These are phyloP conservation scores for Gallirallus australis DNA, from an alignment of 2,797 vertebrate genomes.

Conservation along the genomic window DNA sequence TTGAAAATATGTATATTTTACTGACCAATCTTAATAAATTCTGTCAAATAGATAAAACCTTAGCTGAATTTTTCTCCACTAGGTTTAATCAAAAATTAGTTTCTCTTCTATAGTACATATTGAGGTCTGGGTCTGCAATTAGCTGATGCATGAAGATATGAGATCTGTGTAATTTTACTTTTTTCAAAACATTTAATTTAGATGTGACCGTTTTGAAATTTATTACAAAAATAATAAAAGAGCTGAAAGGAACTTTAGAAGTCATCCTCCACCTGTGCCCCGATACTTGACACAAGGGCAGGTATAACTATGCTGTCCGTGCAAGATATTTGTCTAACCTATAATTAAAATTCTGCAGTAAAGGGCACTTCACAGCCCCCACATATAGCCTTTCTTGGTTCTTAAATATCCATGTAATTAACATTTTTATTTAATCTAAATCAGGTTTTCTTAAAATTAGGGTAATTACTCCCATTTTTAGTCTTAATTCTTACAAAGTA, in stretches of 20 bases:
- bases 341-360: neutral
- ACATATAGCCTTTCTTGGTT: neutral
- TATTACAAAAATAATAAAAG: neutral
- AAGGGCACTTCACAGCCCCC: neutral
- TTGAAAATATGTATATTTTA: neutral
- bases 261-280: neutral
- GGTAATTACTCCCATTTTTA: neutral
- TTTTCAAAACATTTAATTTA: neutral
- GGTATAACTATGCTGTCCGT: neutral
- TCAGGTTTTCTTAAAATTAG: neutral
- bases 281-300: neutral
- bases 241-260: neutral
- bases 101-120: neutral
- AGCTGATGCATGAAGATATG: neutral
- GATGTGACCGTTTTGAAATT: neutral
- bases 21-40: neutral
- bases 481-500: neutral
- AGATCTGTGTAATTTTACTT: neutral
- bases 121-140: neutral
- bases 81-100: neutral
- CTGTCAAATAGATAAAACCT: neutral
- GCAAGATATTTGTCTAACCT: neutral
- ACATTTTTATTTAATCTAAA: neutral
- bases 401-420: neutral
- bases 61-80: neutral